Evolutionary conservation across 2,888 invertebrate genomes (phyloP).

Genomic region (Crioceris asparagi): DNA sequence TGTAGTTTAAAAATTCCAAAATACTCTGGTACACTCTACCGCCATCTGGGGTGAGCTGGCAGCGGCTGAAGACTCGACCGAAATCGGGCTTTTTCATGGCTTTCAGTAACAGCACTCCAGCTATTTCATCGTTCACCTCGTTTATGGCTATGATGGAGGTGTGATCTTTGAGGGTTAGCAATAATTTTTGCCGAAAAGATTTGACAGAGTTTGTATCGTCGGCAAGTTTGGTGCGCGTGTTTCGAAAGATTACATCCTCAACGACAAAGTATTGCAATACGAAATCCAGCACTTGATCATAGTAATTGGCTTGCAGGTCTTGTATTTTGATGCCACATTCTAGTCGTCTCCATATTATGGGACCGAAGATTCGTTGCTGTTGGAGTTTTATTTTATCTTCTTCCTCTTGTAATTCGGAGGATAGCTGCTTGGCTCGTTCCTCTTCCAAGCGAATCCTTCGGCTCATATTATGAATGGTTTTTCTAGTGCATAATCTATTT

Average conservation of each 20-base stretch:
- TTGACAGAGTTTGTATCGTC: conserved; percentile 29
- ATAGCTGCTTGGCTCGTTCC: conserved; percentile 24
- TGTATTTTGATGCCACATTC: conserved; percentile 29
- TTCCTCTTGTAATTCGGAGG: conserved; percentile 30
- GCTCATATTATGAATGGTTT: conserved; percentile 30
- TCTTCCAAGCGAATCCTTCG: conserved; percentile 29
- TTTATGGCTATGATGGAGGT: conserved; percentile 30
- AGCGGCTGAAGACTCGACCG: conserved; percentile 30
- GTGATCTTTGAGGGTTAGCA: conserved; percentile 28
- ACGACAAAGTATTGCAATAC: conserved; percentile 26
- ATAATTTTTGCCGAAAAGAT: conserved; percentile 25
- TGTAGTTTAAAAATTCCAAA: conserved; percentile 24
- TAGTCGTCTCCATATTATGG: conserved; percentile 30
- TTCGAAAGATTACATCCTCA: conserved; percentile 31
- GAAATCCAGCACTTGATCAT: conserved; percentile 25
- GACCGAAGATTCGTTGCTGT: conserved; percentile 26
- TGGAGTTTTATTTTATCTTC: conserved; percentile 27
- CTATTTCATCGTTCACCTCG: conserved; percentile 21
- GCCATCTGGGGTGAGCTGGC: conserved; percentile 26
- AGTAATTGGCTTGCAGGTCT: conserved; percentile 29
- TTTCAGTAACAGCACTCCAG: conserved; percentile 30
- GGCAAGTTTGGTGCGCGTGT: conserved; percentile 26
- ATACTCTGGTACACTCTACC: conserved; percentile 31
- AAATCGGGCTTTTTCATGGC: conserved; percentile 28
- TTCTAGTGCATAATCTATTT: no score